Percentiles rank a stretch among this genome's conserved stretches.
Conservation (phyloP, 2,797 vertebrate species). For the Spinibarbus caldwelli region DNA sequence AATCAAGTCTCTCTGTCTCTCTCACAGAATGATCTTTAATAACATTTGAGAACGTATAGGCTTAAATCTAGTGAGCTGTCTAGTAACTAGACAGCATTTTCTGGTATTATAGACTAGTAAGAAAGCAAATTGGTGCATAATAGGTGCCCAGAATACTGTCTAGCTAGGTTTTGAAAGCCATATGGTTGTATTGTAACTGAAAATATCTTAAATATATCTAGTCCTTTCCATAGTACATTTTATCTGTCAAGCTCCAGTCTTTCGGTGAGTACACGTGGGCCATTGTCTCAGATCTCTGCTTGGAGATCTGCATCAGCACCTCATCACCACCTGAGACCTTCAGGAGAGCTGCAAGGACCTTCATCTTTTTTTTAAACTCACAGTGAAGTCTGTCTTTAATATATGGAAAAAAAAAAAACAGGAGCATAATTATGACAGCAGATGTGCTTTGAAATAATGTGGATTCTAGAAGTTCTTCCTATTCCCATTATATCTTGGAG, state of each 20-base stretch:
- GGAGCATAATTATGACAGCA: not conserved
- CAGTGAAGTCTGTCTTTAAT: not conserved
- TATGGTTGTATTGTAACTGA: not conserved
- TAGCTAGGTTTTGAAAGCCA: not conserved
- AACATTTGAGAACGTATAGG: not conserved
- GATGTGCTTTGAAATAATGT: not conserved
- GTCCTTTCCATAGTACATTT: not conserved
- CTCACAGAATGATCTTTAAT: not conserved
- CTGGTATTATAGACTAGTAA: no score
- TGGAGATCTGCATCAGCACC: conserved; percentile 30
- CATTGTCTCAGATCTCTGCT: conserved; percentile 28
- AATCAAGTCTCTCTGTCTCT: not conserved
- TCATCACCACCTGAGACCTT: conserved; percentile 23
- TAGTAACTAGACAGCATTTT: conserved; percentile 1
- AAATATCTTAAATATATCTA: not conserved
- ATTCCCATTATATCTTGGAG: not conserved
- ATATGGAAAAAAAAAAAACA: not conserved
- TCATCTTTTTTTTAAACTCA: not conserved
- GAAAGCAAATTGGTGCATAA: not conserved
- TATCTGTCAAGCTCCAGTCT: not conserved
- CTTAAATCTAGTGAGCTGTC: no score
- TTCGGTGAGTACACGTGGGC: not conserved
- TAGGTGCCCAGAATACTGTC: not conserved
- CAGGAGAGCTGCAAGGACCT: not conserved
- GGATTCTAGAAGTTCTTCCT: not conserved